A percentile compares a stretch with the other conserved stretches of the same genome.
Evolutionary conservation across 2,888 invertebrate genomes (phyloP).

Genomic region (Heteromyza rotundicornis): DNA sequence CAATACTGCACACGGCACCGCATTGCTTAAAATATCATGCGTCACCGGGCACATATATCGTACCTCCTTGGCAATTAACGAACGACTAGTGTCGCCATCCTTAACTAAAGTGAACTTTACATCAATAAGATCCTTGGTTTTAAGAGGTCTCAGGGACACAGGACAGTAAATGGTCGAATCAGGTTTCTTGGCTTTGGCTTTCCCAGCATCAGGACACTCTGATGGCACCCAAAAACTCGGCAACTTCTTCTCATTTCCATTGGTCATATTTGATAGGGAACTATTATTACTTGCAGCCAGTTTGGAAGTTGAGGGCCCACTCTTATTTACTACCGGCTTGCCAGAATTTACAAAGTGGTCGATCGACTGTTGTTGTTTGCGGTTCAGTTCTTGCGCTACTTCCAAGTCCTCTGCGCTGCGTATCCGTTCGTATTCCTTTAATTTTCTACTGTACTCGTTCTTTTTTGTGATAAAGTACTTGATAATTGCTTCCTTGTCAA

Average conservation of each 20-base stretch:
- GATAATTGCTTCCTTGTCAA: constrained; percentile 95
- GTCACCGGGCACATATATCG: constrained; percentile 98
- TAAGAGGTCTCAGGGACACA: constrained; percentile 82
- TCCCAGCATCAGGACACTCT: constrained; percentile 84
- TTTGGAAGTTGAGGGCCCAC: constrained; percentile 28
- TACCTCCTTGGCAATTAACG: constrained; percentile 86
- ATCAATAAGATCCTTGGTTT: constrained; percentile 89
- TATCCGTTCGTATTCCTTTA: constrained; percentile 92
- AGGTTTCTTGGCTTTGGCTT: constrained; percentile 75
- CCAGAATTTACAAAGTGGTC: constrained; percentile 84
- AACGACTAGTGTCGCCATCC: constrained; percentile 85
- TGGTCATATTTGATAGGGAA: constrained; percentile 81
- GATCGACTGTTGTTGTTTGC: constrained; percentile 70
- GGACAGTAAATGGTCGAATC: constrained; percentile 74
- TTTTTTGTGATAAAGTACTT: constrained; percentile 95
- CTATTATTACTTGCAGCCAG: constrained; percentile 31
- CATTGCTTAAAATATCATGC: constrained; percentile 92
- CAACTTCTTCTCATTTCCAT: constrained; percentile 78
- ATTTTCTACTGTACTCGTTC: constrained; percentile 83
- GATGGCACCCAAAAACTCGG: constrained; percentile 98
- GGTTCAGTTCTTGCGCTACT: constrained; percentile 65
- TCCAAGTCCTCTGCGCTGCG: constrained; percentile 78
- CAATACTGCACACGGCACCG: constrained; percentile 92
- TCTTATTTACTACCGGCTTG: constrained; percentile 63
- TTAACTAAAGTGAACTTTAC: constrained; percentile 92